Evolutionary conservation across 2,113 vertebrate species (phyloP).

Genomic region (Pteropus alecto): DNA sequence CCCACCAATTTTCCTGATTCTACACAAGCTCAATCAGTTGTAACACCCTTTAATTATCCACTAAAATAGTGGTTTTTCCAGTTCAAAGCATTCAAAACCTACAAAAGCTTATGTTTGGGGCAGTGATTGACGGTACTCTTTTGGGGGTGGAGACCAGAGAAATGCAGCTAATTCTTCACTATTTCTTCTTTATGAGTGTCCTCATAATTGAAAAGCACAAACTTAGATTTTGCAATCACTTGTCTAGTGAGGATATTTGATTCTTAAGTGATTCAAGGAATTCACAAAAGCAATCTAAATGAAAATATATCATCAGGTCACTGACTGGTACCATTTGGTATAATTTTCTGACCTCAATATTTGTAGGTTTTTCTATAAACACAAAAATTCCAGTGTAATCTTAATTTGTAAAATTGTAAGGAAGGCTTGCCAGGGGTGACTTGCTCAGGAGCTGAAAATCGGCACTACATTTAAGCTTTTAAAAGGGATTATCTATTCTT

Average conservation of each 20-base stretch:
- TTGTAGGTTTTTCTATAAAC: conserved; percentile 41
- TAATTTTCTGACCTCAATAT: conserved; percentile 38
- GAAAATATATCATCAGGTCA: conserved; percentile 4
- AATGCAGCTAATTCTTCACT: conserved; percentile 33
- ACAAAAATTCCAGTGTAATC: background rate
- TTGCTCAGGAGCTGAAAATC: conserved; percentile 13
- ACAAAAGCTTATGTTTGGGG: conserved; percentile 35
- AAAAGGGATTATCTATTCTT: conserved; percentile 1
- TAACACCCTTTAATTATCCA: conserved; percentile 71
- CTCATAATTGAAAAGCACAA: background rate
- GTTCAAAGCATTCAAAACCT: conserved; percentile 67
- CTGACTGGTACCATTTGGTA: background rate
- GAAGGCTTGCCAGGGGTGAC: background rate
- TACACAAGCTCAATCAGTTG: conserved; percentile 69
- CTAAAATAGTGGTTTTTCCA: conserved; percentile 72
- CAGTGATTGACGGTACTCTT: conserved; percentile 50
- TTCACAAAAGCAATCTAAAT: conserved; percentile 37
- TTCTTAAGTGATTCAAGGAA: conserved; percentile 35
- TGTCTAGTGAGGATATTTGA: conserved; percentile 11
- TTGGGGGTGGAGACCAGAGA: conserved; percentile 1
- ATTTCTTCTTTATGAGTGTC: conserved; percentile 10
- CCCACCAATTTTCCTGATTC: conserved; percentile 67
- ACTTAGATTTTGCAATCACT: conserved; percentile 25
- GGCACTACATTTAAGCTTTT: background rate
- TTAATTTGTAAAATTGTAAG: conserved; percentile 43